phyloP scores from a whole-genome alignment of 2,113 vertebrate genomes.

The Chunga burmeisteri region DNA sequence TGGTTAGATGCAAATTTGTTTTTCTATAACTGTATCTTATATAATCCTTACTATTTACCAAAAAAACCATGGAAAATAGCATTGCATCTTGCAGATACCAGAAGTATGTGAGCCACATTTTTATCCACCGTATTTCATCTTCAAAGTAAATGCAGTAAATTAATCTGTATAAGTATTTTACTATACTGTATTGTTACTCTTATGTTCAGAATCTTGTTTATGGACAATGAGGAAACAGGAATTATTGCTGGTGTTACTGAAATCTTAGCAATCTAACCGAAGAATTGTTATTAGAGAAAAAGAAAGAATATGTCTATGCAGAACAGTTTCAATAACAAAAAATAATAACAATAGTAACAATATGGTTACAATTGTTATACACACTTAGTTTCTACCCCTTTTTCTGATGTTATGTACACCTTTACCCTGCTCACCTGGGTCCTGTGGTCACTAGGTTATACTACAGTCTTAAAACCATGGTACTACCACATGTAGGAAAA shows the following conservation, averaged over 20 bases:
- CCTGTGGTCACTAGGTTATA: background rate
- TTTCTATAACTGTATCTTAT: background rate
- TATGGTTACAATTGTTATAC: fast-evolving
- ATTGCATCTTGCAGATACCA: background rate
- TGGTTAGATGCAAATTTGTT: background rate
- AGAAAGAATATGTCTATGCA: background rate
- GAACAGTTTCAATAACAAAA: background rate
- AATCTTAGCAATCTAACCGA: background rate
- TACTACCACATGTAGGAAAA: background rate
- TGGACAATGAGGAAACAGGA: background rate
- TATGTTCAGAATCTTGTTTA: background rate
- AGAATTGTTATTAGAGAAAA: background rate
- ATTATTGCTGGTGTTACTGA: background rate
- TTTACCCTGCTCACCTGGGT: background rate
- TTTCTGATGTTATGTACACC: background rate
- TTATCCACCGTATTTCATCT: background rate
- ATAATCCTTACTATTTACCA: background rate
- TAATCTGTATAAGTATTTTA: background rate
- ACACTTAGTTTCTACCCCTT: background rate
- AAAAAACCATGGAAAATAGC: background rate
- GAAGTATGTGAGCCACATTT: background rate
- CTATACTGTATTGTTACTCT: background rate
- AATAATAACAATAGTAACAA: background rate
- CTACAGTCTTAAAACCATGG: background rate
- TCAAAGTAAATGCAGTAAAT: background rate